Evolutionary conservation across 2,797 vertebrate species (phyloP).

Genomic region (Pangasius larnaudii): DNA sequence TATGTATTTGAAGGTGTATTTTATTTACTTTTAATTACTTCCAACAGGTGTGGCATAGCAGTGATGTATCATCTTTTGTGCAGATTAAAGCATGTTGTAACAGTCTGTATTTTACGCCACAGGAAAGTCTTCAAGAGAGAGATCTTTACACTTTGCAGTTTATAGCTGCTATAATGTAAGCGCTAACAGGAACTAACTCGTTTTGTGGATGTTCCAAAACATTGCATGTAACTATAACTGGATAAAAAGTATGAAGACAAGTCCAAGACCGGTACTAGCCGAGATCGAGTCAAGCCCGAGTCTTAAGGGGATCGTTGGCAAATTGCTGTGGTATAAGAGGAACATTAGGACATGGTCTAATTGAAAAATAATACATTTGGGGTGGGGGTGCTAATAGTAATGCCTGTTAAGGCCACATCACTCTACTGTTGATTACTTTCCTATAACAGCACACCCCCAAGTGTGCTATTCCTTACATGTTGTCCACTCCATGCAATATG

Average conservation of each 20-base stretch:
- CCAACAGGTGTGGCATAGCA: no score
- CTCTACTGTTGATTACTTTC: neutral
- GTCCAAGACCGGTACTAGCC: neutral
- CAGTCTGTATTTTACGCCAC: no score
- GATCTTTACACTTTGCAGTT: no score
- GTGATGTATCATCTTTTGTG: no score
- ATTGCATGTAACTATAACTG: neutral
- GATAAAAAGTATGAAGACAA: neutral
- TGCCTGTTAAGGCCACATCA: neutral
- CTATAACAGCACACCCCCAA: neutral
- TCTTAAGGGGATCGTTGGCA: neutral
- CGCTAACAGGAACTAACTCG: neutral
- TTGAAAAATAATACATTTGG: neutral
- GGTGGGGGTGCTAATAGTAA: neutral
- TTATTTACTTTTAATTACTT: no score
- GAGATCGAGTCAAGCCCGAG: neutral
- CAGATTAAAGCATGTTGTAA: no score
- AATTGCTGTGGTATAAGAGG: neutral
- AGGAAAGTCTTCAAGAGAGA: no score
- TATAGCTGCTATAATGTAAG: no score
- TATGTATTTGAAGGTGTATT: no score
- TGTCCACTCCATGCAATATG: neutral
- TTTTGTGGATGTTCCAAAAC: neutral
- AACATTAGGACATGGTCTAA: neutral
- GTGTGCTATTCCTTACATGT: neutral